Percentiles rank a stretch among this genome's conserved stretches.
These are phyloP conservation scores for Drosophila paracracens DNA, from an alignment of 2,888 invertebrate genomes.

Conservation along the genomic window DNA sequence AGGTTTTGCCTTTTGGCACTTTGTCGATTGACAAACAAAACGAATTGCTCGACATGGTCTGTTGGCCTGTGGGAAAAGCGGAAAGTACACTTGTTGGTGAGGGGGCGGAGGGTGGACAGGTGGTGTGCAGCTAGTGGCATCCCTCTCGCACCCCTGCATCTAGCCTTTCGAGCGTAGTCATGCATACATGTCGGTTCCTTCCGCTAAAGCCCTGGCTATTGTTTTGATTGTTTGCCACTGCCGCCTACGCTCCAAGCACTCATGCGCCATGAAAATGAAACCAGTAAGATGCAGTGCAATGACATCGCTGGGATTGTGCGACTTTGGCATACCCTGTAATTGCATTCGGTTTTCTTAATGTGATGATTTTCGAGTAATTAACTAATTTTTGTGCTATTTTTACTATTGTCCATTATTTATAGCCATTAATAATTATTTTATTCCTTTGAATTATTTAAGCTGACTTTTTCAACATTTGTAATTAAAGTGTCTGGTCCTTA, in stretches of 20 bases:
- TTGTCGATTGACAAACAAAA: slow-evolving; percentile 75
- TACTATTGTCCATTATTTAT: neutral
- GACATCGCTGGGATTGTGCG: neutral
- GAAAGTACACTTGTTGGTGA: neutral
- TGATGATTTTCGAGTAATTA: neutral
- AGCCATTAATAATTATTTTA: neutral
- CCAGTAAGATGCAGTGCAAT: slow-evolving; percentile 3
- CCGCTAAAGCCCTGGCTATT: slow-evolving; percentile 39
- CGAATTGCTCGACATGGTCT: slow-evolving; percentile 55
- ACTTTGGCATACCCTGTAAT: slow-evolving; percentile 5
- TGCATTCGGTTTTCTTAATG: neutral
- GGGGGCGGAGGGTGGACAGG: neutral
- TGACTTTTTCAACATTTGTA: neutral
- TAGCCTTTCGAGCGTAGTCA: neutral
- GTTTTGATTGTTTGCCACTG: slow-evolving; percentile 48
- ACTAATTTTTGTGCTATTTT: neutral
- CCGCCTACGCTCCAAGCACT: slow-evolving; percentile 32
- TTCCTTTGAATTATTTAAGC: neutral
- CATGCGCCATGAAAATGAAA: neutral
- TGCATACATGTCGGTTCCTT: slow-evolving; percentile 23
- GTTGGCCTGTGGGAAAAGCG: slow-evolving; percentile 16
- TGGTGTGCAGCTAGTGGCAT: slow-evolving; percentile 15
- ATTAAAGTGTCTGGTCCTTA: neutral
- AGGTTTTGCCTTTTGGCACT: slow-evolving; percentile 65
- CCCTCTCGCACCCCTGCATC: slow-evolving; percentile 5